phyloP scores from a whole-genome alignment of 2,797 vertebrate species.

The Morelia viridis region DNA sequence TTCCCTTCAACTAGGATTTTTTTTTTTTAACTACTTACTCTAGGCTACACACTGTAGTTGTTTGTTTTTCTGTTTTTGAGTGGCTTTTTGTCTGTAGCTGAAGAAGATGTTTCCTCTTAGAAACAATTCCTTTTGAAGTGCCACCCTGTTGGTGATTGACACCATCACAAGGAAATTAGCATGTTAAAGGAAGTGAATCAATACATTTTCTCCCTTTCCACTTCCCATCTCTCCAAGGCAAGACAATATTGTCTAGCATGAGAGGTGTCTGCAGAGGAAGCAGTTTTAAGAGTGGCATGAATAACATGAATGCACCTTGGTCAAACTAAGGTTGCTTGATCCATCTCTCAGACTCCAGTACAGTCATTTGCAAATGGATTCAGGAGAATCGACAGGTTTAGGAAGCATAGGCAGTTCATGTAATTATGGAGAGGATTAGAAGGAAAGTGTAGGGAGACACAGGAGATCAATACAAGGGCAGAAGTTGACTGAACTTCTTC shows the following conservation, averaged over 20 bases:
- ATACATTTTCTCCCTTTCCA: constrained; percentile 69
- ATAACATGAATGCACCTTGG: constrained; percentile 13
- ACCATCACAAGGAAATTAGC: constrained; percentile 82
- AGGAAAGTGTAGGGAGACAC: constrained; percentile 59
- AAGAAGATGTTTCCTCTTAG: constrained; percentile 75
- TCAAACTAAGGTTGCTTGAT: constrained; percentile 59
- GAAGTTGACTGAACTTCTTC: constrained; percentile 55
- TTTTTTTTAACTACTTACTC: background rate
- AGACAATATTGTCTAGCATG: constrained; percentile 53
- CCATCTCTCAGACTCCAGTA: constrained; percentile 58
- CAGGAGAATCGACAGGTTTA: constrained; percentile 65
- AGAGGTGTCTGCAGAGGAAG: constrained; percentile 55
- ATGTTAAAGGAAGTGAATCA: constrained; percentile 85
- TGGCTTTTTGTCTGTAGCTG: constrained; percentile 59
- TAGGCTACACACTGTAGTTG: constrained; percentile 21
- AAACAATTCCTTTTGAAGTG: constrained; percentile 84
- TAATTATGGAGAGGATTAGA: constrained; percentile 76
- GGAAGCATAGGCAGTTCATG: constrained; percentile 70
- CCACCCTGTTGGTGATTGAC: constrained; percentile 75
- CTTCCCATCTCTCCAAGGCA: constrained; percentile 43
- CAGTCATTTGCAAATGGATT: constrained; percentile 70
- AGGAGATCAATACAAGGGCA: constrained; percentile 61
- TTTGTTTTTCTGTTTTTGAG: constrained; percentile 69
- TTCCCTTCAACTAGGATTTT: background rate
- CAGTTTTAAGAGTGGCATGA: constrained; percentile 34